phyloP scores from a whole-genome alignment of 2,113 vertebrate genomes.

The Peromyscus maniculatus region DNA sequence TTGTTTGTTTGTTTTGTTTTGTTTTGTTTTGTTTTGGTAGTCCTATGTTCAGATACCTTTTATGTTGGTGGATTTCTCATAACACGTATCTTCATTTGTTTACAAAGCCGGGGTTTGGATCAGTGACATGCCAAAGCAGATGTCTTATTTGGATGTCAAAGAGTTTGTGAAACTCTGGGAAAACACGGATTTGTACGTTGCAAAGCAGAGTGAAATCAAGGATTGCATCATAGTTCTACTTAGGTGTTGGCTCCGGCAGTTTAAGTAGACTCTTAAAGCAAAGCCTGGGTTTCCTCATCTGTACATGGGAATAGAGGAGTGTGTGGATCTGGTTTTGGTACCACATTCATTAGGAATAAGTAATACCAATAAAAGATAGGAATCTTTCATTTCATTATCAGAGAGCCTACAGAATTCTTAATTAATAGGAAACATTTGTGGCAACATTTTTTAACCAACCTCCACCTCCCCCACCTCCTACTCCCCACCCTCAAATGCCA shows the following conservation, averaged over 20 bases:
- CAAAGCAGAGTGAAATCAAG: neutral
- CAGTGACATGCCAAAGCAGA: neutral
- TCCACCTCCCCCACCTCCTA: too few relatives aligned
- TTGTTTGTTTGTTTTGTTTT: neutral
- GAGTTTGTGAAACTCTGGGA: too few relatives aligned
- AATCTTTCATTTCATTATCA: neutral
- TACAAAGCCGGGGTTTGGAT: neutral
- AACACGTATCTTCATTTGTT: neutral
- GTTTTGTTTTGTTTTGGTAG: neutral
- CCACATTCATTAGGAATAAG: neutral
- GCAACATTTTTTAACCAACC: neutral
- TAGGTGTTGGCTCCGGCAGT: neutral
- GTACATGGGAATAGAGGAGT: neutral
- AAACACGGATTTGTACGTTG: neutral
- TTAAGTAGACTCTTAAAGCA: neutral
- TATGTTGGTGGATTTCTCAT: neutral
- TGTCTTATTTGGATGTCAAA: neutral
- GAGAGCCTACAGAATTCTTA: neutral
- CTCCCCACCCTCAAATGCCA: too few relatives aligned
- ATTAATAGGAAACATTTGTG: neutral
- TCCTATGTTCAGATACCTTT: neutral
- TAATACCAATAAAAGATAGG: neutral
- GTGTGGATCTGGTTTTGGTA: neutral
- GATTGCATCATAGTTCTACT: neutral
- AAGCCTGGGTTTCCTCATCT: neutral